phyloP scores from a whole-genome alignment of 2,113 vertebrate genomes.

The Thymallus thymallus region DNA sequence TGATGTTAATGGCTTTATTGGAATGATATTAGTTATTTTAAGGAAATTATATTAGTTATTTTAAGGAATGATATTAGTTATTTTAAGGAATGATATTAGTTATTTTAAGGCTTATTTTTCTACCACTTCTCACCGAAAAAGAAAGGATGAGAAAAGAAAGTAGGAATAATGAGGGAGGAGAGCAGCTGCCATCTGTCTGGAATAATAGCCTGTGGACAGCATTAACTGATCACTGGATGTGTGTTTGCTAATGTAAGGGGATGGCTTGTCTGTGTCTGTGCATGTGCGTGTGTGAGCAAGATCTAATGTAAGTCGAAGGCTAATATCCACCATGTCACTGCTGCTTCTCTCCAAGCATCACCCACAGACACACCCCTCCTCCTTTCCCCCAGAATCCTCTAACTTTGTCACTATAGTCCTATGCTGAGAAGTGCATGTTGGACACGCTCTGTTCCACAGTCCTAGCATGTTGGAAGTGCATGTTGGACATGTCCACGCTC shows the following conservation, averaged over 20 bases:
- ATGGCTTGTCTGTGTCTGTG: neutral
- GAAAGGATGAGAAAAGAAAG: constrained; percentile 20
- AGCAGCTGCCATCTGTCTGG: constrained; percentile 58
- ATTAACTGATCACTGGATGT: constrained; percentile 32
- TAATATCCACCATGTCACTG: constrained; percentile 43
- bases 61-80: constrained; percentile 60
- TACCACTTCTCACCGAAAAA: constrained; percentile 18
- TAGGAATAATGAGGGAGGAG: constrained; percentile 24
- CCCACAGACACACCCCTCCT: constrained; percentile 32
- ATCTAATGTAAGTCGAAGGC: constrained; percentile 48
- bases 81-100: constrained; percentile 65
- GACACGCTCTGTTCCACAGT: too few species aligned
- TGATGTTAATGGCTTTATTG: constrained; percentile 72
- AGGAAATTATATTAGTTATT: constrained; percentile 63
- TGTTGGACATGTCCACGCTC: too few species aligned
- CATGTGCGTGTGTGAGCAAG: constrained; percentile 25
- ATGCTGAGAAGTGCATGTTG: too few species aligned
- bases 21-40: constrained; percentile 68
- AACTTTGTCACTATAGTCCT: neutral
- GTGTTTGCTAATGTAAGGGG: constrained; percentile 50
- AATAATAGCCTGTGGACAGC: constrained; percentile 63
- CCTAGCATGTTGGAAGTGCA: too few species aligned
- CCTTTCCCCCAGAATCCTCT: constrained; percentile 5
- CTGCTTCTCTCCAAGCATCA: constrained; percentile 17
- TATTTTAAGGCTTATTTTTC: constrained; percentile 36